Conservation (phyloP, 1,140 invertebrate genomes). For the Drosophila teissieri region DNA sequence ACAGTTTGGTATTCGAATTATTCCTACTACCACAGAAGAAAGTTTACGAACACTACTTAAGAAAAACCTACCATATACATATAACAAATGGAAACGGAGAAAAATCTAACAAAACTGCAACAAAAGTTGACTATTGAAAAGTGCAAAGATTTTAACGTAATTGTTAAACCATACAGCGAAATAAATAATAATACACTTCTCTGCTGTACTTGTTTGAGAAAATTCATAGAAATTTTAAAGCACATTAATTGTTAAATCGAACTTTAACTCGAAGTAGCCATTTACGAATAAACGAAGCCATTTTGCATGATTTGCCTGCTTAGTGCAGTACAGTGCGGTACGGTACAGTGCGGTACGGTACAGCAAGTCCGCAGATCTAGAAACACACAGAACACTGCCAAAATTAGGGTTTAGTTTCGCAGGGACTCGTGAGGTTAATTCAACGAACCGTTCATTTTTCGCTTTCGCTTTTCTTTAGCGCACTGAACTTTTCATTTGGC, state of each 20-base stretch:
- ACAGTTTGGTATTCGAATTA: conserved; percentile 44
- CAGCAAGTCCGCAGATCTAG: conserved; percentile 11
- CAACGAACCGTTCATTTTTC: conserved; percentile 54
- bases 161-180: conserved; percentile 83
- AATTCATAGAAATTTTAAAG: conserved; percentile 73
- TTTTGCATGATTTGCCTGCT: conserved; percentile 27
- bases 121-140: conserved; percentile 81
- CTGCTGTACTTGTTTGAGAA: conserved; percentile 76
- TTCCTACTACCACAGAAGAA: conserved; percentile 41
- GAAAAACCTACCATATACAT: conserved; percentile 46
- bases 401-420: conserved; percentile 51
- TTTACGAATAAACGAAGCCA: conserved; percentile 16
- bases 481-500: conserved; percentile 21
- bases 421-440: conserved; percentile 48
- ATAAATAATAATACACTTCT: conserved; percentile 53
- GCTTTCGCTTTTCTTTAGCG: conserved; percentile 40
- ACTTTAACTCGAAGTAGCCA: conserved; percentile 18
- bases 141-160: conserved; percentile 81
- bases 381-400: conserved; percentile 65
- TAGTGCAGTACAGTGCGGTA: conserved; percentile 20
- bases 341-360: conserved; percentile 40
- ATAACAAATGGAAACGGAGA: conserved; percentile 31
- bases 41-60: conserved; percentile 26
- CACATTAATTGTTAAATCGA: conserved; percentile 67
- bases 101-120: conserved; percentile 68